Evolutionary conservation across 2,888 invertebrate species (phyloP), one percentile per base, ranked within the genome.

Genomic region (Xestobium rufovillosum): DNA sequence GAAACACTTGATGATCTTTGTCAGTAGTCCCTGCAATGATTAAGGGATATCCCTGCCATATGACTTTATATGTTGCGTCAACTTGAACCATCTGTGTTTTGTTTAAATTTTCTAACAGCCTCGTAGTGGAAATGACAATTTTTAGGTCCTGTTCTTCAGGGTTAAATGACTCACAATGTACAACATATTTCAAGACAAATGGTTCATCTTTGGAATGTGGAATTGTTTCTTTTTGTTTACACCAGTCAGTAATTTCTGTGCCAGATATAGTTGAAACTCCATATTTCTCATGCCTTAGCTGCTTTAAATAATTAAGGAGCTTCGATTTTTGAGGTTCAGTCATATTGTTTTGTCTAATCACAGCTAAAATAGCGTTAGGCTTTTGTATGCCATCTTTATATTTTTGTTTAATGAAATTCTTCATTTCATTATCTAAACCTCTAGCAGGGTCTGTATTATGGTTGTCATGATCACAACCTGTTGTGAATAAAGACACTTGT

Each of bases 291-390:
- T 27, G 4, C 11, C 28, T 27, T 27, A 27, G 10, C 10, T 9
- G 9, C 10, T 10, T 9, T 27, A 27, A 27, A 27, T 9, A 27
- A n/a, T n/a, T n/a, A 9, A 10, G 6, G 10, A 27, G 6, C 4
- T 9, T 9, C 10, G 6, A 6, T 9, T 6, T 9, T n/a, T 9
- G 4, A 9, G 28, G 28, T 10, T 27, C 28, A 4, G 11, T 6
- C 10, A 9, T 6, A 11, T 27, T 9, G 6, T 10, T 4, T 27
- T 27, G 6, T 10, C 28, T 27, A 27, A 27, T n/a, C 4, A 10
- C 28, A 27, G 28, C 10, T 27, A 27, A 27, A 10, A 9, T 27
- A 27, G 8, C 28, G 10, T 27, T 27, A 9, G 28, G 28, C n/a
- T n/a, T n/a, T n/a, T n/a, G n/a, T n/a, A 27, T 11, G 4, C 28